Conservation (phyloP, 2,797 vertebrate genomes). For the Poecile montanus region DNA sequence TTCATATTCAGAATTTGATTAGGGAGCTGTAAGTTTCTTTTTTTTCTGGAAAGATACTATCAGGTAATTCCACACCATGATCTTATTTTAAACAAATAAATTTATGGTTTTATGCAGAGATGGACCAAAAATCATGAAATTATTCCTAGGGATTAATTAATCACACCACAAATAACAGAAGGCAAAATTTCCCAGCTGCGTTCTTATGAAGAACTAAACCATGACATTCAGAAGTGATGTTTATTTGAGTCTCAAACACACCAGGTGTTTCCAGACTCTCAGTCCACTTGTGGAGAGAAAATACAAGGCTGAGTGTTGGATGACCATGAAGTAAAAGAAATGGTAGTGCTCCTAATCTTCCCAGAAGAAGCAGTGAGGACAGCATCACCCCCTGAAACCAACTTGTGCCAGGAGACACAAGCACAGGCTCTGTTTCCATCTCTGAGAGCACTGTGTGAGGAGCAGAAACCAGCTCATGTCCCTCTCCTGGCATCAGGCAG, state of each 20-base stretch:
- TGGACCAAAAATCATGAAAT: not conserved
- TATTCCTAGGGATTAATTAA: not conserved
- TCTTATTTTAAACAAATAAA: not conserved
- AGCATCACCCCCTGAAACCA: not conserved
- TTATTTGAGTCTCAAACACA: not conserved
- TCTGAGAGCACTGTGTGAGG: not conserved
- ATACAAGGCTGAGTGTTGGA: not conserved
- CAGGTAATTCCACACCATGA: not conserved
- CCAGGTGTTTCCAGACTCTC: not conserved
- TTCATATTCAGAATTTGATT: not conserved
- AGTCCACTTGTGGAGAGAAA: accelerated
- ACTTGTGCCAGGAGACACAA: accelerated
- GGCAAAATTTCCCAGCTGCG: not conserved
- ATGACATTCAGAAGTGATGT: not conserved
- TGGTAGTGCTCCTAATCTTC: not conserved
- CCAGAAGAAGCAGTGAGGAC: not conserved
- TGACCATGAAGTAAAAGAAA: not conserved
- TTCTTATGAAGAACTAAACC: not conserved
- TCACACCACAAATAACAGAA: not conserved
- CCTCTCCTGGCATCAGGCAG: not conserved
- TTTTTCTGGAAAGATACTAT: not conserved
- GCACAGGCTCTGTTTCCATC: not conserved
- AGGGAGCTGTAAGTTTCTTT: not conserved
- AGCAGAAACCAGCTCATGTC: not conserved
- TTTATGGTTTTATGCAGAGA: not conserved